Evolutionary conservation across 2,797 vertebrate genomes (phyloP).

Genomic region (Triplophysa yarkandensis): DNA sequence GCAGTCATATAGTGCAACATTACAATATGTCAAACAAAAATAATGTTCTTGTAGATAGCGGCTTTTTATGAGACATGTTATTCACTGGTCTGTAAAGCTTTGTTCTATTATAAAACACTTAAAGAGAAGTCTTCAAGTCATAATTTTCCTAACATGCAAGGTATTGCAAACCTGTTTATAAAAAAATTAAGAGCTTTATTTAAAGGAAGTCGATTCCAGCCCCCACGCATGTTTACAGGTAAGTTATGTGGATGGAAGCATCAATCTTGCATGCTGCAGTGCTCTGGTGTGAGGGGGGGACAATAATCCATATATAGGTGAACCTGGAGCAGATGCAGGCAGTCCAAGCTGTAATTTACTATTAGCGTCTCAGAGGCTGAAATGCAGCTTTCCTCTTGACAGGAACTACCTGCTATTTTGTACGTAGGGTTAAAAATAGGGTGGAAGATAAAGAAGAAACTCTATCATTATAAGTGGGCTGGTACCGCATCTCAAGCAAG

Average conservation of each 20-base stretch:
- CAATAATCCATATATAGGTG: conserved; percentile 11
- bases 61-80: no score
- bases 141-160: no score
- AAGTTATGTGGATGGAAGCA: conserved; percentile 1
- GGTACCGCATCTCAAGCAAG: background rate
- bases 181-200: background rate
- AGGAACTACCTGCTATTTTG: conserved; percentile 2
- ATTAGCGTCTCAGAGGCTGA: background rate
- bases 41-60: no score
- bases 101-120: no score
- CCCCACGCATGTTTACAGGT: background rate
- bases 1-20: no score
- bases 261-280: conserved; percentile 24
- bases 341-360: conserved; percentile 33
- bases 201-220: background rate
- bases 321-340: background rate
- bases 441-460: background rate
- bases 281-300: background rate
- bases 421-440: background rate
- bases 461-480: background rate
- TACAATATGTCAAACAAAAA: no score
- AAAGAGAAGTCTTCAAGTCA: no score
- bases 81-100: no score
- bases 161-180: no score
- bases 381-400: conserved; percentile 1